phyloP scores from a whole-genome alignment of 2,113 vertebrate genomes.

The Pseudorasbora parva region DNA sequence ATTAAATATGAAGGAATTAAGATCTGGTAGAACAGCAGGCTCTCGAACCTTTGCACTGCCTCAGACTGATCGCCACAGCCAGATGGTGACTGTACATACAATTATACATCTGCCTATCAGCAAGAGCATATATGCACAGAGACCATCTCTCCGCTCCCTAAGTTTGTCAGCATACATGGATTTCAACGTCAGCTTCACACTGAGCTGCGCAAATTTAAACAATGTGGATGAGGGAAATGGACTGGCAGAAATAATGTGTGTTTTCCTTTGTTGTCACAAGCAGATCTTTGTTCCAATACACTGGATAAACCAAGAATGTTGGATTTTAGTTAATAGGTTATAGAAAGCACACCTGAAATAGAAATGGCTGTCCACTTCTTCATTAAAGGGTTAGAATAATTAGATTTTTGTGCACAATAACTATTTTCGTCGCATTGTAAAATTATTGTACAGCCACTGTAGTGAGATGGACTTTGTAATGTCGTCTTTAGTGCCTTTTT shows the following conservation, averaged over 20 bases:
- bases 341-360: too few species aligned
- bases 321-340: not conserved
- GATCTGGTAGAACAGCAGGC: slow-evolving; percentile 28
- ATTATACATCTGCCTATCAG: slow-evolving; percentile 50
- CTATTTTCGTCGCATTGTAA: too few species aligned
- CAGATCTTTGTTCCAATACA: not conserved
- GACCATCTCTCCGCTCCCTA: slow-evolving; percentile 21
- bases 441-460: too few species aligned
- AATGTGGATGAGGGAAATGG: not conserved
- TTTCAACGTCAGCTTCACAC: slow-evolving; percentile 29
- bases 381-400: not conserved
- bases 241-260: not conserved
- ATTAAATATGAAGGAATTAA: slow-evolving; percentile 9
- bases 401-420: too few species aligned
- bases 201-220: slow-evolving; percentile 36
- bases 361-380: too few species aligned
- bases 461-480: too few species aligned
- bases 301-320: not conserved
- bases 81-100: slow-evolving; percentile 54
- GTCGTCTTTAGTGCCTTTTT: too few species aligned
- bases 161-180: slow-evolving; percentile 30
- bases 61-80: slow-evolving; percentile 34
- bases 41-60: slow-evolving; percentile 32
- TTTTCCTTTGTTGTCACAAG: not conserved
- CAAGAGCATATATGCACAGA: slow-evolving; percentile 48